Conservation (phyloP, 2,888 invertebrate species). For the Chouioia cunea region DNA sequence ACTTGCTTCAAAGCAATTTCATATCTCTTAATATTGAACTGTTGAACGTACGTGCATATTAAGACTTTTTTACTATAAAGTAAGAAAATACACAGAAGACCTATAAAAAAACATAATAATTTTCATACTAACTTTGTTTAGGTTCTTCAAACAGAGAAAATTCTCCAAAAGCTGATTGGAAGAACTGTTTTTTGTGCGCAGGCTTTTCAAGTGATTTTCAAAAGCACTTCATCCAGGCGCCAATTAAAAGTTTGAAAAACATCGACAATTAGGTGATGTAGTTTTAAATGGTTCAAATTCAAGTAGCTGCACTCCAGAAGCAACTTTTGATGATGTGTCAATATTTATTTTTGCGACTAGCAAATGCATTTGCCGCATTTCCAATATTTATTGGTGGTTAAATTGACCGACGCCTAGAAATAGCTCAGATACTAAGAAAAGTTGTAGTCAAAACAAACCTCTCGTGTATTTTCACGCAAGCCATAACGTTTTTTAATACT, state of each 20-base stretch:
- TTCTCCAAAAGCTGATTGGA: no score
- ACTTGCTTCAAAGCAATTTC: no score
- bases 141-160: no score
- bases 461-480: no score
- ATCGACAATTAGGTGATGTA: conserved; percentile 27
- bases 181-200: background rate
- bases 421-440: conserved; percentile 1
- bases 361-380: conserved; percentile 14
- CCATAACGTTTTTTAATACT: no score
- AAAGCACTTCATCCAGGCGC: conserved; percentile 11
- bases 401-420: background rate
- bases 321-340: conserved; percentile 7
- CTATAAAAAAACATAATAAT: no score
- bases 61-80: no score
- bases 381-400: conserved; percentile 6
- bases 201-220: background rate
- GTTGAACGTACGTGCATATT: no score
- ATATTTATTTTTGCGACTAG: conserved; percentile 8
- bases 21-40: no score
- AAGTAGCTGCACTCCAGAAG: background rate
- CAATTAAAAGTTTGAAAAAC: conserved; percentile 38
- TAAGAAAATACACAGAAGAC: no score
- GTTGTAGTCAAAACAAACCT: background rate
- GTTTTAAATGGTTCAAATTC: conserved; percentile 21
- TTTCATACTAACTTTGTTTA: no score